Base-by-base conservation (phyloP, 2,113 vertebrate genomes). In the Toxotes chatareus region DNA sequence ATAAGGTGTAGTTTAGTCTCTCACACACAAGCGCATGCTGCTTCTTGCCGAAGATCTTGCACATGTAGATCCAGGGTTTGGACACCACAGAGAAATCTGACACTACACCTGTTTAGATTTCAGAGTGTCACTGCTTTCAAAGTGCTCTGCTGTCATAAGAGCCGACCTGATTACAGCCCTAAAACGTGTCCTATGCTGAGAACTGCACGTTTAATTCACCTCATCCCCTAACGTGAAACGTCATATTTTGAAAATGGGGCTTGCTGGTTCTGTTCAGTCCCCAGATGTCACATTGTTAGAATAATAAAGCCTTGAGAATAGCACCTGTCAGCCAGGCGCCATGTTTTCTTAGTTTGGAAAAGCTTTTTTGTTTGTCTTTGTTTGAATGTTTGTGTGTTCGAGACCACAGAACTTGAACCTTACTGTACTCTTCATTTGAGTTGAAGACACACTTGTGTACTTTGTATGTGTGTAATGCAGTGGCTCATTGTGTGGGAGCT, bases 1-100 rank as follows among this genome's bases (percentile, higher is more conserved):
- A 86, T 81, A 89, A 82, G 68, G 84, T 91, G 82, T 91, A 90
- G 89, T 92, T 86, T 87, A 89, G 77, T 91, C 69, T 83, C 12
- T 89, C 76, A 76, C 86, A 87, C 62, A 85, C 65, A 84, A 86
- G 79, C 36, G 88, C 89, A 93, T 93, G 92, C 84, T 82, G 86
- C 87, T 79, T 86, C 72, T 86, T 73, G 77, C 88, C 74, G 76
- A 89, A 78, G 79, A 88, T 75, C 65, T 88, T 78, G 69, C 75
- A 83, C 87, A n/a, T 73, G 42, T 84, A 82, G 56, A 81, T 75
- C 71, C 78, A 60, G 79, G 67, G 63, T 90, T 60, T 31, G 56
- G 70, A 83, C 65, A 74, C 76, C 27, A 61, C 53, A 7, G 44
- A 84, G 77, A 86, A 56, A 85, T 84, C 59, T 80, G 57, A 66